A percentile compares a stretch with the other conserved stretches of the same genome.
These are phyloP conservation scores for Halocynthia aurantium DNA, from an alignment of 23 tunicate species.

Conservation along the genomic window DNA sequence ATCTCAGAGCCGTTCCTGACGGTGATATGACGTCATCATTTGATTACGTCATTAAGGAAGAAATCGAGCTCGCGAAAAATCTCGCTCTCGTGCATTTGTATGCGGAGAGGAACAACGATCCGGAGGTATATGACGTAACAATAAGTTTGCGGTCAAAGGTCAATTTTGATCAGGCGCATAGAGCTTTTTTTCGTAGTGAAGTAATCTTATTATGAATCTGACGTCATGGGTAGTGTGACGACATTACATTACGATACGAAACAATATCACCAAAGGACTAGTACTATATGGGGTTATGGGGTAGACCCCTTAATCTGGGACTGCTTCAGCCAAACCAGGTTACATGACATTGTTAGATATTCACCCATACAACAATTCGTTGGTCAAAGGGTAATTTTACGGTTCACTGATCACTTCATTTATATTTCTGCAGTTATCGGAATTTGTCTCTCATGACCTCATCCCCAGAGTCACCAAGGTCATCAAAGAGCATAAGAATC, in stretches of 20 bases:
- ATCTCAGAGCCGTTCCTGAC: constrained; percentile 6
- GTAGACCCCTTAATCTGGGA: too few relatives aligned
- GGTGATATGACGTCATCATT: constrained; percentile 11
- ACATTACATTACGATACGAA: too few relatives aligned
- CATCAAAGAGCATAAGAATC: constrained; percentile 25
- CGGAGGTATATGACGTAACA: background rate
- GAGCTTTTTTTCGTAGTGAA: too few relatives aligned
- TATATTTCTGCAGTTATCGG: constrained; percentile 38
- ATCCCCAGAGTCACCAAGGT: constrained; percentile 49
- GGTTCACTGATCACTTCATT: background rate
- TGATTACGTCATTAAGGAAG: background rate
- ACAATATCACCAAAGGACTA: too few relatives aligned
- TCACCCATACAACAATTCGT: background rate
- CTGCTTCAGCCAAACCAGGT: too few relatives aligned
- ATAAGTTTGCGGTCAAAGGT: too few relatives aligned
- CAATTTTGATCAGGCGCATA: too few relatives aligned
- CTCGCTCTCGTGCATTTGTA: background rate
- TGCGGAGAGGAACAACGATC: constrained; percentile 6
- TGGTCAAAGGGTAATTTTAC: background rate
- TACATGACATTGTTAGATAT: too few relatives aligned
- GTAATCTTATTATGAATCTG: too few relatives aligned
- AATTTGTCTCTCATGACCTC: constrained; percentile 44
- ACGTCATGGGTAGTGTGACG: too few relatives aligned
- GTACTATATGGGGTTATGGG: too few relatives aligned
- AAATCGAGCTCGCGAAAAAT: constrained; percentile 2